Evolutionary conservation across 2,888 invertebrate genomes (phyloP).

Genomic region (Netelia melanura): DNA sequence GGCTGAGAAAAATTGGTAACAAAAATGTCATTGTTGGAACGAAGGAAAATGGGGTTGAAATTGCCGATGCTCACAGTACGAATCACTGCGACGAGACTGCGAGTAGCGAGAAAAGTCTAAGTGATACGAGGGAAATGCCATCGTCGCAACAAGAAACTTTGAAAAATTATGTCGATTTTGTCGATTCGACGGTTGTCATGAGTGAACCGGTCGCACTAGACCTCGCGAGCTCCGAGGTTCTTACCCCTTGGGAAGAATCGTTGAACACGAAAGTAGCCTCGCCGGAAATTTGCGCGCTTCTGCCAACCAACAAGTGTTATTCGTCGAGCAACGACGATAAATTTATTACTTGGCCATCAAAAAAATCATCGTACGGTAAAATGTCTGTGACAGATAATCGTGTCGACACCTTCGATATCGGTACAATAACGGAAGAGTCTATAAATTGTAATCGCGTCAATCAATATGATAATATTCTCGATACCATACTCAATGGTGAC

Average conservation of each 20-base stretch:
- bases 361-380: slow-evolving; percentile 1
- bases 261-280: background rate
- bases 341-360: slow-evolving; percentile 4
- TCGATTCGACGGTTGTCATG: slow-evolving; percentile 56
- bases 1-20: slow-evolving; percentile 66
- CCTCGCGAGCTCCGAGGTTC: slow-evolving; percentile 2
- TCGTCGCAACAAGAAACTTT: background rate
- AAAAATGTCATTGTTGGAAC: background rate
- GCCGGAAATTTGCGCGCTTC: background rate
- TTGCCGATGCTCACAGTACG: slow-evolving; percentile 74
- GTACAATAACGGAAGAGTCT: slow-evolving; percentile 49
- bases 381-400: background rate
- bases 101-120: slow-evolving; percentile 28
- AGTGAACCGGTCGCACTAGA: background rate
- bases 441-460: slow-evolving; percentile 55
- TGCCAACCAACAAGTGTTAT: slow-evolving; percentile 16
- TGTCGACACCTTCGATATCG: slow-evolving; percentile 44
- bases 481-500: slow-evolving; percentile 73
- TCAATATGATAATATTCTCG: slow-evolving; percentile 74
- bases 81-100: slow-evolving; percentile 61
- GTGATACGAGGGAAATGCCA: slow-evolving; percentile 21
- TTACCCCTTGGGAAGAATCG: slow-evolving; percentile 15
- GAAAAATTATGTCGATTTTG: slow-evolving; percentile 54
- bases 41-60: slow-evolving; percentile 66
- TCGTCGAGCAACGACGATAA: slow-evolving; percentile 23